Evolutionary conservation across 2,888 invertebrate genomes (phyloP).

Genomic region (Achlya flavicornis): DNA sequence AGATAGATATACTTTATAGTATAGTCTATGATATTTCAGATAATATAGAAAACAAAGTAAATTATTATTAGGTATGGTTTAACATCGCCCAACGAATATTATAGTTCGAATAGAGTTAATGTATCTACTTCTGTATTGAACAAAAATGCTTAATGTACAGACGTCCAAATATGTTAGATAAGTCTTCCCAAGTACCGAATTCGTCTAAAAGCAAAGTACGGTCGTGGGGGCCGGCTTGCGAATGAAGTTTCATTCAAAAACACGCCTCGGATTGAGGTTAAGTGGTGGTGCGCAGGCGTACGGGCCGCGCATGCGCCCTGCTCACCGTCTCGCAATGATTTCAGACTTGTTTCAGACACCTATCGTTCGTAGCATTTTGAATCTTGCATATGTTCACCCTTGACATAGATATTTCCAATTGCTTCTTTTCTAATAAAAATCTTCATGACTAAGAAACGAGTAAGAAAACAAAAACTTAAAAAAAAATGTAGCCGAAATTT

Average conservation of each 20-base stretch:
- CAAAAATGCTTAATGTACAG: constrained; percentile 7
- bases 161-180: constrained; percentile 43
- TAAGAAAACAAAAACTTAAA: too few relatives aligned
- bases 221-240: constrained; percentile 59
- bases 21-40: background rate
- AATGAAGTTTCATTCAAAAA: constrained; percentile 80
- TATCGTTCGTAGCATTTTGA: constrained; percentile 60
- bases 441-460: constrained; percentile 5
- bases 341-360: constrained; percentile 78
- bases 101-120: constrained; percentile 19
- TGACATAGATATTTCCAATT: constrained; percentile 36
- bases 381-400: constrained; percentile 50
- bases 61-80: background rate
- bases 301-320: constrained; percentile 60
- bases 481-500: too few relatives aligned
- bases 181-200: constrained; percentile 52
- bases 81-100: background rate
- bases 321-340: constrained; percentile 72
- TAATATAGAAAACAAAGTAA: background rate
- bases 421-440: constrained; percentile 15
- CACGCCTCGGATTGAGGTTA: constrained; percentile 80
- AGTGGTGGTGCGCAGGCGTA: constrained; percentile 75
- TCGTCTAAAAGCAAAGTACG: constrained; percentile 69
- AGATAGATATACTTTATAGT: too few relatives aligned
- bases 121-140: constrained; percentile 23